phyloP scores from a whole-genome alignment of 2,113 vertebrate genomes.

The Rhinolophus sinicus region DNA sequence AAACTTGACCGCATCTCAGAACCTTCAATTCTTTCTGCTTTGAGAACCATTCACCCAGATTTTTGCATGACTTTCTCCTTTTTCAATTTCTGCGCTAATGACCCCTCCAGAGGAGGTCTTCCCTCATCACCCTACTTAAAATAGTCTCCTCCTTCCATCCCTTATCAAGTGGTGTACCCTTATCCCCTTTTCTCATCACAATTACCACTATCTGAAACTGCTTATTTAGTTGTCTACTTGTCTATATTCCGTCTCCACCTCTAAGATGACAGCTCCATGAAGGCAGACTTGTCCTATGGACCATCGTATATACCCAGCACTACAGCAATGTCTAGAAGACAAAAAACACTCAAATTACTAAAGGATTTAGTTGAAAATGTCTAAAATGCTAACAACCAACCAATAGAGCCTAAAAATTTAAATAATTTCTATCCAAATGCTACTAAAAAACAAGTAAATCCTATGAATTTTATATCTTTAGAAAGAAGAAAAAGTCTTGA shows the following conservation, averaged over 20 bases:
- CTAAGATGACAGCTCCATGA: slow-evolving; percentile 3
- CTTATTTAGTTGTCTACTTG: neutral
- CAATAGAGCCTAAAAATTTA: neutral
- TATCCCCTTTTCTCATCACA: neutral
- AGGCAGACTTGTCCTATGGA: neutral
- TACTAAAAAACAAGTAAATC: neutral
- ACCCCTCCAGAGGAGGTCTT: neutral
- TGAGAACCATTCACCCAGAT: neutral
- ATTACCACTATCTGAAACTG: neutral
- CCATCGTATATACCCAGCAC: neutral
- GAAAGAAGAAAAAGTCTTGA: neutral
- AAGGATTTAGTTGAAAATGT: slow-evolving; percentile 26
- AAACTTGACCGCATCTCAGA: neutral
- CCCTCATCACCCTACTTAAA: slow-evolving; percentile 1
- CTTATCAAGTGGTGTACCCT: neutral
- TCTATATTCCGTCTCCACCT: neutral
- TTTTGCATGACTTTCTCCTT: neutral
- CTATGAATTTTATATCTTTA: neutral
- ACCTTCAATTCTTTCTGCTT: neutral
- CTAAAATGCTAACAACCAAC: neutral
- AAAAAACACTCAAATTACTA: slow-evolving; percentile 34
- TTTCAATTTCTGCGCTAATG: slow-evolving; percentile 25
- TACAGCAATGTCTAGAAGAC: neutral
- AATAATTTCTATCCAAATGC: slow-evolving; percentile 13
- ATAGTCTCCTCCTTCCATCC: neutral